These are phyloP conservation scores for Malacoctenus gilli DNA, from an alignment of 2,797 vertebrate genomes.

Conservation along the genomic window DNA sequence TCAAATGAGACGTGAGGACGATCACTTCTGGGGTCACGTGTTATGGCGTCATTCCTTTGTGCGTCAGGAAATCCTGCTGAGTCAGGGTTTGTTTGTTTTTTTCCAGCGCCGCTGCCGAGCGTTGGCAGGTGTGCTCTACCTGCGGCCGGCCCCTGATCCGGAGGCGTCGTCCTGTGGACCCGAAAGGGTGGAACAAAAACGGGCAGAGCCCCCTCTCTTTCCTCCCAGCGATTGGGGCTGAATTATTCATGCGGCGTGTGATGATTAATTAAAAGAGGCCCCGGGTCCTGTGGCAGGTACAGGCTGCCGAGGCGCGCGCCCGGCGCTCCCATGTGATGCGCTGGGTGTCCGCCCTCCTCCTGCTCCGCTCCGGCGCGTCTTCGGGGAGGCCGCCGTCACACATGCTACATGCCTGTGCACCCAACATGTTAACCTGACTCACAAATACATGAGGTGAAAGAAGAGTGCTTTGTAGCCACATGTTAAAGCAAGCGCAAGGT, in stretches of 20 bases:
- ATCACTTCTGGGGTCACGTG: too few species aligned
- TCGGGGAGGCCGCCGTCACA: conserved; percentile 54
- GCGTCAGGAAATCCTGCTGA: conserved; percentile 20
- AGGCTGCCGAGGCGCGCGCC: conserved; percentile 76
- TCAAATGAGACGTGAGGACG: too few species aligned
- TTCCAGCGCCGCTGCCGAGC: conserved; percentile 33
- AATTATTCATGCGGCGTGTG: conserved; percentile 84
- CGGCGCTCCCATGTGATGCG: conserved; percentile 78
- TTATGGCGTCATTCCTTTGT: too few species aligned
- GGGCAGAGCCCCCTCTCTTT: conserved; percentile 66
- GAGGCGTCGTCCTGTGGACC: conserved; percentile 66
- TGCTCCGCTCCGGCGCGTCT: conserved; percentile 49
- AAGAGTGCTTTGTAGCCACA: conserved; percentile 23
- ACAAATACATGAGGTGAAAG: conserved; percentile 54
- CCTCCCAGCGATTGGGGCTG: conserved; percentile 80
- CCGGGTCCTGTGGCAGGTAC: conserved; percentile 82
- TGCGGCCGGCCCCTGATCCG: conserved; percentile 59
- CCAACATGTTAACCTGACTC: conserved; percentile 60
- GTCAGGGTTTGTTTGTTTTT: conserved; percentile 38
- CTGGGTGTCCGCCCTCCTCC: conserved; percentile 61
- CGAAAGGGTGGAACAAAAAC: conserved; percentile 70
- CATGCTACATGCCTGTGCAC: conserved; percentile 44
- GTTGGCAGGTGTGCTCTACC: conserved; percentile 34
- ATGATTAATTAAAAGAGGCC: conserved; percentile 87
- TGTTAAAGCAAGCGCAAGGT: conserved; percentile 20